Evolutionary conservation across 2,113 vertebrate genomes (phyloP).

Genomic region (Helogale parvula): DNA sequence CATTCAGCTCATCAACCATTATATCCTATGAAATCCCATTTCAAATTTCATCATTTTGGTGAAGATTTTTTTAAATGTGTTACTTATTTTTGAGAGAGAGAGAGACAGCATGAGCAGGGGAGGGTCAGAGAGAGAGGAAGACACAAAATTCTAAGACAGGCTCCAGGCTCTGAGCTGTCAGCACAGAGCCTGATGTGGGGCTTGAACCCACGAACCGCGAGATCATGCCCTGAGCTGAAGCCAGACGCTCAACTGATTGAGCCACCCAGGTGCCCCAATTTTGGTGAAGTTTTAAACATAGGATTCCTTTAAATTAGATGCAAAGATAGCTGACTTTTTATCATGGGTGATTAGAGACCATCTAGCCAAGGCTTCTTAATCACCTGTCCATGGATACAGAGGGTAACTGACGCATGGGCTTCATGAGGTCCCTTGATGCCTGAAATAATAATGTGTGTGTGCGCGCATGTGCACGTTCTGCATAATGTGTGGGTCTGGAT

Average conservation of each 20-base stretch:
- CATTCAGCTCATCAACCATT: neutral
- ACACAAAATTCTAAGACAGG: too few relatives aligned
- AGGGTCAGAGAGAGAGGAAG: too few relatives aligned
- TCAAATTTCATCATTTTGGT: constrained; percentile 21
- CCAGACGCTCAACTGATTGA: too few relatives aligned
- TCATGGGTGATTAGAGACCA: neutral
- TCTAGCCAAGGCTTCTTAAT: neutral
- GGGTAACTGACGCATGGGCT: neutral
- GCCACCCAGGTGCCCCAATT: neutral
- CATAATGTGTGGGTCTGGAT: neutral
- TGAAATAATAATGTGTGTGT: neutral
- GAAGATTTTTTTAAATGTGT: neutral
- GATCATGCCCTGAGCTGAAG: too few relatives aligned
- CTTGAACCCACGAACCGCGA: too few relatives aligned
- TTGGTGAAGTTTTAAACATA: neutral
- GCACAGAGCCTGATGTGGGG: too few relatives aligned
- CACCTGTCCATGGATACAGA: neutral
- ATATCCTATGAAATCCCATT: neutral
- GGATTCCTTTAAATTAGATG: neutral
- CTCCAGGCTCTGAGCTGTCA: too few relatives aligned
- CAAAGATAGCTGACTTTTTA: constrained; percentile 9
- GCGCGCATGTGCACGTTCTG: neutral
- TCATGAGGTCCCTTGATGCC: neutral
- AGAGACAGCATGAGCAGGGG: too few relatives aligned
- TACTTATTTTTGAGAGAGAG: too few relatives aligned